These are phyloP conservation scores for Jaculus jaculus DNA, from an alignment of 2,113 vertebrate genomes.

Conservation along the genomic window DNA sequence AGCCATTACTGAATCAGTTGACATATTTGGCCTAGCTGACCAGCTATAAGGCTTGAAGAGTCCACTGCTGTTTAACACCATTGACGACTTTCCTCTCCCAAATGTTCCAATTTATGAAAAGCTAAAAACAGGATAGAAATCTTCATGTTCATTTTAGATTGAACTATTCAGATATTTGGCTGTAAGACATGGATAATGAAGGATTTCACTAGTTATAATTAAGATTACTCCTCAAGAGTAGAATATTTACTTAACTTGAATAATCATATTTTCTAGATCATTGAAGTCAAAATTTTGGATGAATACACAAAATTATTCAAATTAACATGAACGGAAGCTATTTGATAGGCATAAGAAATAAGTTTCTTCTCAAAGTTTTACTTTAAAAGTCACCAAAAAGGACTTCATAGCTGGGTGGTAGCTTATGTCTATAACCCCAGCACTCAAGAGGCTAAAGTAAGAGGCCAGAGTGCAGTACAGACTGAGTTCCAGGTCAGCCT, in stretches of 20 bases:
- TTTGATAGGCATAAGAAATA: background rate
- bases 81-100: background rate
- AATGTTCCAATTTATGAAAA: no score
- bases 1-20: no score
- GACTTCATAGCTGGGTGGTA: background rate
- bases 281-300: conserved; percentile 41
- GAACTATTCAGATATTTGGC: background rate
- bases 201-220: conserved; percentile 13
- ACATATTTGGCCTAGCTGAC: no score
- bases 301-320: conserved; percentile 50
- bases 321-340: background rate
- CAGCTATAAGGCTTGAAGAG: no score
- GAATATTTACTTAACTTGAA: conserved; percentile 20
- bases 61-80: no score
- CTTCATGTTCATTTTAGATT: background rate
- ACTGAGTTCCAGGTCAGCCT: background rate
- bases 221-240: conserved; percentile 23
- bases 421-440: background rate
- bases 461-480: background rate
- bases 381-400: background rate
- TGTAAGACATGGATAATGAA: conserved; percentile 15
- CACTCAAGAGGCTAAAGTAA: background rate
- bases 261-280: conserved; percentile 25
- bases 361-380: conserved; percentile 20
- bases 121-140: background rate